Evolutionary conservation across 2,797 vertebrate species (phyloP), one percentile per base, ranked within the genome.

Genomic region (Amniataba percoides): DNA sequence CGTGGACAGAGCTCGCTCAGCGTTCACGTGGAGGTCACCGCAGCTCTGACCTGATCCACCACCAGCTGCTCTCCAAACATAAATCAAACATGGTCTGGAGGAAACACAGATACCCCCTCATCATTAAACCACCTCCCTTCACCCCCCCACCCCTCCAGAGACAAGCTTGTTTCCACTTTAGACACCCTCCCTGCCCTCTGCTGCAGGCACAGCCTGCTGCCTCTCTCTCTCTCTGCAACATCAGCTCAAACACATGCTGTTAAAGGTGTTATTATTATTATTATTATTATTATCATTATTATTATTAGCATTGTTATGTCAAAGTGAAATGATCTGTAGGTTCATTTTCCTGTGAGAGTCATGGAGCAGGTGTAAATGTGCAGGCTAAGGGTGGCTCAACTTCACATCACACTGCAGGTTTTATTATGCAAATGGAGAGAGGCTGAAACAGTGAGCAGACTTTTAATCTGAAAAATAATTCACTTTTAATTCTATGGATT

Each of bases 1-100:
- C 90, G 70, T 87, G 93, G 94, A 94, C 92, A 95, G 92, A 82
- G 89, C 83, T 83, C 78, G 0, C 77, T 76, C 56, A 23, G 19
- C 31, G 62, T 14, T 77, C 73, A 75, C 57, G 66, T 12, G 60
- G 58, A 78, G 71, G 77, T 83, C 52, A 13, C 36, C 43, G 64
- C 61, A 67, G 61, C 57, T 78, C 65, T 58, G 84, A 74, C 27
- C 77, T 52, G 49, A 82, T 65, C 65, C 2, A 71, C 61, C 72
- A 81, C 74, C 88, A 83, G 82, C 82, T 89, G 81, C 23, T 78
- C 53, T 61, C 31, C 53, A 52, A 7, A 25, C 27, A 81, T 63
- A 55, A 77, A 83, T 79, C 78, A 87, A 60, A 77, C 15, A 83
- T 64, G 81, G 45, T 78, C 14, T 73, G 78, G 74, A 80, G 71